These are phyloP conservation scores for Mesochorus sp. DNA, from an alignment of 2,888 invertebrate species.

Conservation along the genomic window DNA sequence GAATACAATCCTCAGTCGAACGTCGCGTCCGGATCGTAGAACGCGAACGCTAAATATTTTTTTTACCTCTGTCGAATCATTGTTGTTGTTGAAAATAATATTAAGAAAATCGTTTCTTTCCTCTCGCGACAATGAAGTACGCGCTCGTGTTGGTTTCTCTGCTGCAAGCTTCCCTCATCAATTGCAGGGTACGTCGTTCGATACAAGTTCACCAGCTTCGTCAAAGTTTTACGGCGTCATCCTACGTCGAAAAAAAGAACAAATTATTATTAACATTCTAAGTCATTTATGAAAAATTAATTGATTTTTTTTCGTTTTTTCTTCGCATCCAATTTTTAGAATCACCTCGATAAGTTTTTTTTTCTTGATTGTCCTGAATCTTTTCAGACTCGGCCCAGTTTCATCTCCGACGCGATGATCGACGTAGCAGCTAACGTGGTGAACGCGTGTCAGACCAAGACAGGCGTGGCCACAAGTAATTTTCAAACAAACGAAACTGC, in stretches of 20 bases:
- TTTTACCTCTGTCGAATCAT: neutral
- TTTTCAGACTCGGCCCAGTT: slow-evolving; percentile 75
- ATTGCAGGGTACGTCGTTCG: slow-evolving; percentile 70
- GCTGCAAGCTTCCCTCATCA: slow-evolving; percentile 66
- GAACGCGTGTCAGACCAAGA: slow-evolving; percentile 78
- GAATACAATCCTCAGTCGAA: slow-evolving; percentile 47
- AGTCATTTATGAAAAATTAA: no score
- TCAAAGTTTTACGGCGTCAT: neutral
- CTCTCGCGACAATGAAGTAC: slow-evolving; percentile 66
- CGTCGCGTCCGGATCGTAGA: slow-evolving; percentile 45
- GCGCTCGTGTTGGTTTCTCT: slow-evolving; percentile 63
- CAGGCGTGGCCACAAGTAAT: slow-evolving; percentile 77
- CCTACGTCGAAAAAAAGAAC: neutral
- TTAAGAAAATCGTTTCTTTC: slow-evolving; percentile 1
- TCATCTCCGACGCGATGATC: slow-evolving; percentile 78
- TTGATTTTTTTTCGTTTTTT: no score
- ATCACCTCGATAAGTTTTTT: neutral
- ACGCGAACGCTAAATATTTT: slow-evolving; percentile 20
- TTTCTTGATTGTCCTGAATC: slow-evolving; percentile 34
- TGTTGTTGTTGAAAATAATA: no score
- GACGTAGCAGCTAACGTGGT: slow-evolving; percentile 77
- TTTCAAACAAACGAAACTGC: neutral
- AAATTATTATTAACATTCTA: no score
- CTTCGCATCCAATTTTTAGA: neutral
- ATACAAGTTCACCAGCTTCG: slow-evolving; percentile 13